Evolutionary conservation across 2,113 vertebrate genomes (phyloP), one percentile per base, ranked within the genome.

Genomic region (Datnioides undecimradiatus): DNA sequence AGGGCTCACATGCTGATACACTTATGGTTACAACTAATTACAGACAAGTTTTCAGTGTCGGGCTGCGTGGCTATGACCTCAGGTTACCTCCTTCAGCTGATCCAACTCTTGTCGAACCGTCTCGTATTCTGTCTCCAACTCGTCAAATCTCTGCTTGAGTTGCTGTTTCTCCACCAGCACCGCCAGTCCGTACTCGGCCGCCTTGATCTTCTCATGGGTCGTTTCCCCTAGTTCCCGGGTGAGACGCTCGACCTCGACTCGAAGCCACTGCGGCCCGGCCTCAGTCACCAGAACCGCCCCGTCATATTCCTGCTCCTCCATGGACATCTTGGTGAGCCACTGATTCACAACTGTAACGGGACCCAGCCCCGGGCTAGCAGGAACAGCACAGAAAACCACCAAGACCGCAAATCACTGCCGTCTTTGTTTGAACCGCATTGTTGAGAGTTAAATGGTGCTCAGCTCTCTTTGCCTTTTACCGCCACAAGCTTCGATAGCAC

Each of bases 111-210:
- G 89, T 59, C 96, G 95, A 66, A 96, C 95, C 77, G 96, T 91
- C 93, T 99, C 98, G 73, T 97, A 95, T 60, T 98, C 98, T 29
- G 94, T 90, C 91, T 99, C 98, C 87, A 99, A 86, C 85, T 99
- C 97, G 27, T 99, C 97, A 21, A 96, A 96, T 69, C 97, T 94
- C 92, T 96, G 96, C 83, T 98, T 96, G 71, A 99, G 96, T 91
- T 96, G 96, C 89, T 98, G 97, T 82, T 99, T 99, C 95, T 99
- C 98, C 93, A 99, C 97, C 79, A 99, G 95, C 83, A 99, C 98
- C 79, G 94, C 98, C 87, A 99, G 94, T 62, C 98, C 97, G 27
- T 98, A 99, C 83, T 99, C 97, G 5, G 98, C 98, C 74, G 98
- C 98, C 93, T 99, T 97, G 92, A 99, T 99, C 95, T 99, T 98